Evolutionary conservation across 2,797 vertebrate species (phyloP), one percentile per base, ranked within the genome.

Genomic region (Otolemur crassicaudatus): DNA sequence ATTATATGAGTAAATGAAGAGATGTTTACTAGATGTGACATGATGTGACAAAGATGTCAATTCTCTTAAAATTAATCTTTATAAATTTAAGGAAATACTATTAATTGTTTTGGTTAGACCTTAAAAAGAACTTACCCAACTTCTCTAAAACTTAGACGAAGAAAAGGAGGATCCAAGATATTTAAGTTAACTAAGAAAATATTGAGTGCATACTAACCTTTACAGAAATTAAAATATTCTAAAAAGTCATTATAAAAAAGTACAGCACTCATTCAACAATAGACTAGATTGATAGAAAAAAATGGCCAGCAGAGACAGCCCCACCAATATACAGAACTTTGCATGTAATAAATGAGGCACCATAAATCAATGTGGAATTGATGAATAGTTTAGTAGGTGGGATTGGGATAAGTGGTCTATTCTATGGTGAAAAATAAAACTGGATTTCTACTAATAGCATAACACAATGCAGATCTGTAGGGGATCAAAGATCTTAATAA

Each of bases 21-120:
- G 34, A 80, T 2, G 70, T 34, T 94, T 94, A 88, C 67, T 87
- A 77, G 67, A 31, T 94, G 5, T 34, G 60, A 83, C 80, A 49
- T 37, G 34, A 37, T 37, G 34, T 37, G 34, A 37, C 25, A 82
- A 76, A 61, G 49, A 53, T n/a, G 75, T 85, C 53, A 94, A 46
- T 86, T 77, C 81, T 96, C 56, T 80, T 23, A 90, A 87, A 95
- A 92, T 94, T 75, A 69, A 63, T 75, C 31, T 86, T 90, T 95
- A 67, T 95, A 61, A 53, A 79, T 83, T 72, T 53, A 56, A 40
- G 79, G 6, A 25, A 87, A 77, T 85, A 27, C 7, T 4, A 43
- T 67, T 81, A 8, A 94, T 46, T 14, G 87, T 49, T 63, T 63
- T 34, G 76, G 4, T 34, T 49, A 43, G 53, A 69, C 49, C 89